Evolutionary conservation across 2,113 vertebrate species (phyloP).

Genomic region (Bujurquina vittata): DNA sequence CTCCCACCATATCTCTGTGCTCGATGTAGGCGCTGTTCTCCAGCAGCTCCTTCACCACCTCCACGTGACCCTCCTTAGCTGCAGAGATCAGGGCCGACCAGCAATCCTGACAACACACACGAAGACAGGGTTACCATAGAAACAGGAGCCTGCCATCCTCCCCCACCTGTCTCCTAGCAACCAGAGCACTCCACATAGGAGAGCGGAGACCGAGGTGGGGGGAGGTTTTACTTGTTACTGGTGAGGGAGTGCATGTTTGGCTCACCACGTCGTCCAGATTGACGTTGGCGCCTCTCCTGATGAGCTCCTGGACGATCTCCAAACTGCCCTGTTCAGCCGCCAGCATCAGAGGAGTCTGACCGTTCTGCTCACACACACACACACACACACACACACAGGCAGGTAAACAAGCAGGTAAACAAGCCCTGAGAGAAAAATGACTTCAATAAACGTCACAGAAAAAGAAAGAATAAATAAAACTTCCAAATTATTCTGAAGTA

Average conservation of each 20-base stretch:
- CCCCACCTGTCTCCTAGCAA: constrained; percentile 42
- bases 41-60: constrained; percentile 90
- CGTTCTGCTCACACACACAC: constrained; percentile 82
- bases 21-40: constrained; percentile 88
- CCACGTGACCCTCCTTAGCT: constrained; percentile 92
- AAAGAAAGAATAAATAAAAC: neutral
- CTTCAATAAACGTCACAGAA: neutral
- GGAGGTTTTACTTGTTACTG: neutral
- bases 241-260: neutral
- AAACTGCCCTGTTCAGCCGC: constrained; percentile 96
- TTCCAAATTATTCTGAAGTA: neutral
- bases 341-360: constrained; percentile 96
- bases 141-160: neutral
- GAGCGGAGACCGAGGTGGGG: neutral
- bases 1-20: constrained; percentile 93
- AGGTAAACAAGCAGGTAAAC: neutral
- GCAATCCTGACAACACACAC: constrained; percentile 86
- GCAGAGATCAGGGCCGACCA: constrained; percentile 97
- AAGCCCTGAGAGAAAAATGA: too few species aligned
- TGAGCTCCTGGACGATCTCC: constrained; percentile 95
- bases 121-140: constrained; percentile 53
- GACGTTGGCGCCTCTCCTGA: constrained; percentile 93
- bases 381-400: neutral
- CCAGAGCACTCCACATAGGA: neutral
- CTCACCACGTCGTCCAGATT: constrained; percentile 95